phyloP scores from a whole-genome alignment of 2,888 invertebrate genomes.

The Coenonympha glycerion region DNA sequence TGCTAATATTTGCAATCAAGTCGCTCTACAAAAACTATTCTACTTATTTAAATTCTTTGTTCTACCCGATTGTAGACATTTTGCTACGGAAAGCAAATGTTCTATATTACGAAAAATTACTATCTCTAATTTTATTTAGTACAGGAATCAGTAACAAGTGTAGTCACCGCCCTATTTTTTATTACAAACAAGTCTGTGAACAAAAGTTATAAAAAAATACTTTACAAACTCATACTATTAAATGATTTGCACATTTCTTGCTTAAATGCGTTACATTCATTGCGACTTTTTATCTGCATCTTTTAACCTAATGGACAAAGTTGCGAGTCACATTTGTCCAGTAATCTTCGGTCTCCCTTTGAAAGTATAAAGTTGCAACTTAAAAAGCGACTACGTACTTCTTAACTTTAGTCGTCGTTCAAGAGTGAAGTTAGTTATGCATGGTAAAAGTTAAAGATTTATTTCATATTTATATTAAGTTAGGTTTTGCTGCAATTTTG shows the following conservation, averaged over 20 bases:
- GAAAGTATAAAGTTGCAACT: constrained; percentile 35
- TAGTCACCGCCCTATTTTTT: background rate
- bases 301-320: constrained; percentile 24
- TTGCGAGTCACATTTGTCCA: constrained; percentile 24
- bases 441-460: background rate
- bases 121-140: too few relatives aligned
- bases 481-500: background rate
- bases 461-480: background rate
- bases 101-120: too few relatives aligned
- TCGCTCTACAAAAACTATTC: too few relatives aligned
- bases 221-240: background rate
- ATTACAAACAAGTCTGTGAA: background rate
- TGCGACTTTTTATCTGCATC: constrained; percentile 13
- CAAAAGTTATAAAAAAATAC: too few relatives aligned
- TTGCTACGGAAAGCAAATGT: too few relatives aligned
- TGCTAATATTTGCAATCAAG: too few relatives aligned
- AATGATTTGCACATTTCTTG: background rate
- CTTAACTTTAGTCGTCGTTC: background rate
- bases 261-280: constrained; percentile 11
- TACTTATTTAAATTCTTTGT: too few relatives aligned
- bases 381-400: constrained; percentile 12
- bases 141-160: too few relatives aligned
- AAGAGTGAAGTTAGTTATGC: background rate
- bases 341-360: constrained; percentile 30
- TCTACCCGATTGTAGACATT: too few relatives aligned